Base-by-base conservation (phyloP, 2,113 vertebrate species). In the Anarrhichthys ocellatus region DNA sequence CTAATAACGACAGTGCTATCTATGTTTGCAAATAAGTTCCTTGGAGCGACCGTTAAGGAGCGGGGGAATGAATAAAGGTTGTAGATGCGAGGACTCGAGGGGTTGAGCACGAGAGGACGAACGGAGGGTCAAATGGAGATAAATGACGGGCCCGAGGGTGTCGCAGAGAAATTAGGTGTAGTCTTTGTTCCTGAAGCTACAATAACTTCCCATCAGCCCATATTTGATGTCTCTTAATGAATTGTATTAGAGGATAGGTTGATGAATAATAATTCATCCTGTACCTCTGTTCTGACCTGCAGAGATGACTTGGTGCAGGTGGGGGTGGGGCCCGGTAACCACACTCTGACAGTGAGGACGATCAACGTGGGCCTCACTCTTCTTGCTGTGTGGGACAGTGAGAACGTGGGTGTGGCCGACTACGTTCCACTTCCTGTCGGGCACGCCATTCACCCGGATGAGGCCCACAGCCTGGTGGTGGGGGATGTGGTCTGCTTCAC, bases 241-340 rank as follows among this genome's bases (percentile, higher is more conserved):
- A 6, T 40, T n/a, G 44, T 70, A 4, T 34, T 32, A 14, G 20
- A 32, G 27, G 17, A 48, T 6, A 22, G 9, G 27, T 56, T 29
- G 24, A 48, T 48, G 9, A 32, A 10, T 29, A 29, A 7, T 32
- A 70, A n/a, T 15, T 34, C 2, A n/a, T 24, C 20, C 20, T 24
- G 7, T 65, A 5, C 44, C 3, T 32, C 9, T 44, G 46, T 67
- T 73, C 11, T 73, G 61, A 92, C 66, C 72, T 75, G 1, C 83
- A 99, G 98, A 56, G 98, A 99, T 5, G 98, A 99, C 89, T 95
- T 99, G 1, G 95, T 99, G 61, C 97, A 99, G 87, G 89, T 99
- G 13, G 95, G 95, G 38, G 94, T 93, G 63, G 97, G 97, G n/a
- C 56, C 94, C 2, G 73, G 83, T 65, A 99, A 99, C 93, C 90